Percentiles rank a stretch among this genome's conserved stretches.
phyloP scores from a whole-genome alignment of 2,113 vertebrate genomes.

The Pardalotus punctatus region DNA sequence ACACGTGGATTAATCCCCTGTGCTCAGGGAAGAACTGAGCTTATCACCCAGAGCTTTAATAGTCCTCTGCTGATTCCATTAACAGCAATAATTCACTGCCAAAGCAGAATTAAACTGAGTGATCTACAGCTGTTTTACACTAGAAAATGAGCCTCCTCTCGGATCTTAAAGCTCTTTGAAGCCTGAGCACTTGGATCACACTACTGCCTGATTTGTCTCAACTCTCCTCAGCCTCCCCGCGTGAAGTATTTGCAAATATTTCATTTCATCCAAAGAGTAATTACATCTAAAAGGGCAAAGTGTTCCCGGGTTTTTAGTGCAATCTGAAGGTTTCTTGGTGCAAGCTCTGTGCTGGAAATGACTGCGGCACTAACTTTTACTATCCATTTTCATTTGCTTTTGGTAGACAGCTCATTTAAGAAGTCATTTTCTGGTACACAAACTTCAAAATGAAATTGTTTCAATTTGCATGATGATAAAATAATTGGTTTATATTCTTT shows the following conservation, averaged over 20 bases:
- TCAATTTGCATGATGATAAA: conserved; percentile 39
- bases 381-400: conserved; percentile 43
- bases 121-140: background rate
- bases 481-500: conserved; percentile 42
- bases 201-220: background rate
- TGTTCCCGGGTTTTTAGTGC: background rate
- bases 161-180: background rate
- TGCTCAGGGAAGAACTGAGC: background rate
- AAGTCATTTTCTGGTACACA: conserved; percentile 73
- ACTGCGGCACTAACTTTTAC: background rate
- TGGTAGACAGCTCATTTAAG: conserved; percentile 36
- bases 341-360: background rate
- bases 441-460: conserved; percentile 66
- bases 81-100: background rate
- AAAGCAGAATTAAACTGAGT: background rate
- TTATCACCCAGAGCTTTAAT: background rate
- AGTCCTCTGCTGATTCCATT: background rate
- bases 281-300: background rate
- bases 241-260: background rate
- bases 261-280: background rate
- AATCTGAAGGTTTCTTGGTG: background rate
- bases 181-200: background rate
- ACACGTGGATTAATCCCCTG: background rate
- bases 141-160: background rate
- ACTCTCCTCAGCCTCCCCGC: background rate